These are phyloP conservation scores for Gallinago paraguaiae DNA, from an alignment of 2,113 vertebrate species.

Conservation along the genomic window DNA sequence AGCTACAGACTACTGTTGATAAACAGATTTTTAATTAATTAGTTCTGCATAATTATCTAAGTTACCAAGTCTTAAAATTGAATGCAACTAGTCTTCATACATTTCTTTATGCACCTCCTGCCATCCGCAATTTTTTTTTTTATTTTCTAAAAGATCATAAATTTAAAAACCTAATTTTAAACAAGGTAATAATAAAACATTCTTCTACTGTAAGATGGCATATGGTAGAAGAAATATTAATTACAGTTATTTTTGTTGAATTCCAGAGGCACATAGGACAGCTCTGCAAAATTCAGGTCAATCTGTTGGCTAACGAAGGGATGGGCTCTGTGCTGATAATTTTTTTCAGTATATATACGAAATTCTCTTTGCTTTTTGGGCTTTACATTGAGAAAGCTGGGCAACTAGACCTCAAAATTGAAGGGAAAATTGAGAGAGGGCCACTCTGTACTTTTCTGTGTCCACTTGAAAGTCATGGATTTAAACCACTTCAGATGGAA, in stretches of 20 bases:
- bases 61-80: constrained; percentile 65
- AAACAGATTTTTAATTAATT: constrained; percentile 84
- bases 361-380: neutral
- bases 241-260: constrained; percentile 42
- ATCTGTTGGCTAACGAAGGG: neutral
- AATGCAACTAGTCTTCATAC: constrained; percentile 62
- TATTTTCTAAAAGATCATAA: constrained; percentile 16
- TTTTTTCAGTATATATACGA: neutral
- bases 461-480: neutral
- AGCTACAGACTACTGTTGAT: constrained; percentile 77
- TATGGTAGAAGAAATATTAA: constrained; percentile 44
- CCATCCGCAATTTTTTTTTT: constrained; percentile 23
- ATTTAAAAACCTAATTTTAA: constrained; percentile 34
- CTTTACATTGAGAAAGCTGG: neutral
- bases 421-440: neutral
- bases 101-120: constrained; percentile 46
- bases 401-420: neutral
- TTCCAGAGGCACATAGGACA: constrained; percentile 29
- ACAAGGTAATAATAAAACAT: constrained; percentile 51
- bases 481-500: neutral
- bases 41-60: constrained; percentile 79
- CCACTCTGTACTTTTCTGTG: neutral
- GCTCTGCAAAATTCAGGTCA: constrained; percentile 41
- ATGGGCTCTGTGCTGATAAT: neutral
- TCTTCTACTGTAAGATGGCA: constrained; percentile 12